Percentiles rank a stretch among this genome's conserved stretches.
Conservation (phyloP, 2,888 invertebrate species). For the Galerucella calmariensis region DNA sequence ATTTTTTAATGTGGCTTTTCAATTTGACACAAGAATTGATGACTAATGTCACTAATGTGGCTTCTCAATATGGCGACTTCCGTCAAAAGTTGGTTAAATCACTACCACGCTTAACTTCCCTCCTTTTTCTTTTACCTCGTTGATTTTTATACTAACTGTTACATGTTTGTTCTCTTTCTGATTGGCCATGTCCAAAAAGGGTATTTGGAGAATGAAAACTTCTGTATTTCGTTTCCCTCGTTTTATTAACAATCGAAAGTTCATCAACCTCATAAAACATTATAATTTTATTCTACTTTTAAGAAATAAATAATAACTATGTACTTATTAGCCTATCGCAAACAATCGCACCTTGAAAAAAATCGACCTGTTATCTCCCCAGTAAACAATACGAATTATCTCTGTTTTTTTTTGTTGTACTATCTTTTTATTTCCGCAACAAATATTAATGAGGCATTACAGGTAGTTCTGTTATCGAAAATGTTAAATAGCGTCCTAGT, state of each 20-base stretch:
- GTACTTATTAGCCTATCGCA: conserved; percentile 33
- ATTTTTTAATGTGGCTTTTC: no score
- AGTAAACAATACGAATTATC: conserved; percentile 18
- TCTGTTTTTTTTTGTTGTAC: conserved; percentile 4
- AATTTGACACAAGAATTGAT: no score
- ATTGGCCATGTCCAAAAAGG: no score
- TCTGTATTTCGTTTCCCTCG: neutral
- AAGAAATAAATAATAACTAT: conserved; percentile 26
- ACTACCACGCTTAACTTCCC: no score
- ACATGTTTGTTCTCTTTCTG: no score
- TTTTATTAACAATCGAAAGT: neutral
- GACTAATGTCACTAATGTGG: no score
- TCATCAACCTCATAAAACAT: conserved; percentile 2
- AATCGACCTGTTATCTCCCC: conserved; percentile 5
- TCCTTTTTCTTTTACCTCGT: no score
- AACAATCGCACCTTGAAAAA: conserved; percentile 23
- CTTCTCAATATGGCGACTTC: no score
- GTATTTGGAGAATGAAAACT: no score
- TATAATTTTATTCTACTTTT: conserved; percentile 21
- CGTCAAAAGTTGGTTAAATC: no score
- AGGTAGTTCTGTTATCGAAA: conserved; percentile 35
- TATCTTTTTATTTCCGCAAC: conserved; percentile 27
- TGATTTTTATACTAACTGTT: no score
- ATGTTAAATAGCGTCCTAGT: conserved; percentile 38
- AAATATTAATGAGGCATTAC: conserved; percentile 44